phyloP scores from a whole-genome alignment of 1,140 invertebrate species.

The Zaprionus ghesquierei region DNA sequence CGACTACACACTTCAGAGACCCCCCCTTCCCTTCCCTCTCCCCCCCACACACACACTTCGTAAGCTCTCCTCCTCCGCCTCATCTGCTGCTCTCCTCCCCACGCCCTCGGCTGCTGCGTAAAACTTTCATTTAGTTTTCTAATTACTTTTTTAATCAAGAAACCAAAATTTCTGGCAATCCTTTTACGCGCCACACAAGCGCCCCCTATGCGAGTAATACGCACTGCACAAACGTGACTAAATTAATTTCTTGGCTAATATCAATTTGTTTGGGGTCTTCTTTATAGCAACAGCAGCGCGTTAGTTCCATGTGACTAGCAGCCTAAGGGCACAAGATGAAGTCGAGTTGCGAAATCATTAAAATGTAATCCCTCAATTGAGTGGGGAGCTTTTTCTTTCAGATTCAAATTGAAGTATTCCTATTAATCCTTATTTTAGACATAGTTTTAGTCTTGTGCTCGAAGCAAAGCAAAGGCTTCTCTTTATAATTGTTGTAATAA shows the following conservation, averaged over 20 bases:
- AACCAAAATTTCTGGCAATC: constrained; percentile 62
- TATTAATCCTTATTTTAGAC: not conserved
- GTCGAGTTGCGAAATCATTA: not conserved
- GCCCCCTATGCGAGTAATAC: not conserved
- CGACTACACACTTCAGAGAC: constrained; percentile 7
- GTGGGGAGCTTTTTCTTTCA: not conserved
- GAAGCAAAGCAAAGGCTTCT: no score
- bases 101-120: constrained; percentile 43
- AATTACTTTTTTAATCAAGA: constrained; percentile 80
- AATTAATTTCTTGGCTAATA: constrained; percentile 20
- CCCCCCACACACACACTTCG: not conserved
- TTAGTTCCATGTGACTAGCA: not conserved
- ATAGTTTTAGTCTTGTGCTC: no score
- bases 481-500: no score
- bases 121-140: constrained; percentile 81
- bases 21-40: not conserved
- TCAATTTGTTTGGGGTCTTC: constrained; percentile 3
- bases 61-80: not conserved
- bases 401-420: not conserved
- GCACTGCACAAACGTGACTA: constrained; percentile 13
- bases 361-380: not conserved
- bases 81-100: not conserved
- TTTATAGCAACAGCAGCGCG: no score
- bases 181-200: constrained; percentile 11
- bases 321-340: not conserved